phyloP scores from a whole-genome alignment of 2,113 vertebrate species.

The Perognathus longimembris region DNA sequence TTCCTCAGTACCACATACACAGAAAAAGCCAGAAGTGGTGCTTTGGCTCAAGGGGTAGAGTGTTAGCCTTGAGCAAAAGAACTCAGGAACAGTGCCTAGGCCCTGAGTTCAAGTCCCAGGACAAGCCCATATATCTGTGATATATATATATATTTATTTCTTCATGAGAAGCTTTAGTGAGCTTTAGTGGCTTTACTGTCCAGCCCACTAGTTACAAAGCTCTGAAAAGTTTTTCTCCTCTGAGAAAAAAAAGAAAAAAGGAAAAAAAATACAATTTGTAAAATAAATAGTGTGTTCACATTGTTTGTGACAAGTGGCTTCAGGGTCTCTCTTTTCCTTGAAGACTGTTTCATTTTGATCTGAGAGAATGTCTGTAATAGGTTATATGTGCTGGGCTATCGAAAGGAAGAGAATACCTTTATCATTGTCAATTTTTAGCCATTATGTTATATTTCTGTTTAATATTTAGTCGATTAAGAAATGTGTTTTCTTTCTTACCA shows the following conservation, averaged over 20 bases:
- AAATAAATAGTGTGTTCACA: background rate
- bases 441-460: background rate
- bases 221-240: background rate
- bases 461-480: background rate
- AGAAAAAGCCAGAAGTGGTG: too few species aligned
- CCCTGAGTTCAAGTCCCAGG: too few species aligned
- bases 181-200: background rate
- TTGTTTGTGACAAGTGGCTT: background rate
- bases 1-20: too few species aligned
- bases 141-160: too few species aligned
- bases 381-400: background rate
- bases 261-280: background rate
- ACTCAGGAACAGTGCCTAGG: too few species aligned
- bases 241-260: background rate
- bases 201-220: too few species aligned
- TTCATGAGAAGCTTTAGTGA: background rate
- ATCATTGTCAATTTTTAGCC: background rate
- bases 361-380: accelerated
- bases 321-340: background rate
- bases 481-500: background rate
- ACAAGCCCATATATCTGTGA: too few species aligned
- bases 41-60: too few species aligned
- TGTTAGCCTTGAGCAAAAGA: too few species aligned
- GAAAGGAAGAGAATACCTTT: background rate
- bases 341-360: background rate